Conservation (phyloP, 2,113 vertebrate species). For the Daboia siamensis region DNA sequence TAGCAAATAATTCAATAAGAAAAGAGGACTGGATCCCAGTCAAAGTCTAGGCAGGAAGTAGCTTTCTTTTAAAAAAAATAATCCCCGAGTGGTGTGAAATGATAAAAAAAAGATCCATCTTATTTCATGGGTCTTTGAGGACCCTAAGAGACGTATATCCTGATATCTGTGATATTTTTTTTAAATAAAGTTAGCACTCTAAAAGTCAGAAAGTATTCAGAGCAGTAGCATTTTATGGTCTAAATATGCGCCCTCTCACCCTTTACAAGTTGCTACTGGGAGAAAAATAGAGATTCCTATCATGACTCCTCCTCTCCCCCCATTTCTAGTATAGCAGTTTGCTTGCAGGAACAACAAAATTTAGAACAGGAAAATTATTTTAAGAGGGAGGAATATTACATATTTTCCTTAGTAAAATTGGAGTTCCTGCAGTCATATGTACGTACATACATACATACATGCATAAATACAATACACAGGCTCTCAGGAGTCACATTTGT, state of each 20-base stretch:
- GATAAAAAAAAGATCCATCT: neutral
- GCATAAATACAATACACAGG: neutral
- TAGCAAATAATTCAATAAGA: neutral
- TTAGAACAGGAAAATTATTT: neutral
- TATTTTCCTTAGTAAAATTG: neutral
- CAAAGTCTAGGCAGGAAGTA: neutral
- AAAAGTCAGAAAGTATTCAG: neutral
- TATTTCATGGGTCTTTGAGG: neutral
- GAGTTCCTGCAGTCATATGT: neutral
- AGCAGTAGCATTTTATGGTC: neutral
- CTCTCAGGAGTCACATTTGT: neutral
- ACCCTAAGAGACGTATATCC: neutral
- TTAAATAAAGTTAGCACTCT: neutral
- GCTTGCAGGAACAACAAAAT: neutral
- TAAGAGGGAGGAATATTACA: neutral
- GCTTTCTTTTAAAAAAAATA: too few relatives aligned
- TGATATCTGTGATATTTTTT: neutral
- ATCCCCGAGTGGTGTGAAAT: neutral
- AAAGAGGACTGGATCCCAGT: neutral
- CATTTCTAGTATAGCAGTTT: neutral
- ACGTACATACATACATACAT: neutral
- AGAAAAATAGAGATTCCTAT: neutral
- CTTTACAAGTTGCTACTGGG: neutral
- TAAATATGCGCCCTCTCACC: neutral
- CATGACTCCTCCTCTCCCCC: neutral